These are phyloP conservation scores for Porites rus DNA, from an alignment of 92 coral and sea anemone species.

Conservation along the genomic window DNA sequence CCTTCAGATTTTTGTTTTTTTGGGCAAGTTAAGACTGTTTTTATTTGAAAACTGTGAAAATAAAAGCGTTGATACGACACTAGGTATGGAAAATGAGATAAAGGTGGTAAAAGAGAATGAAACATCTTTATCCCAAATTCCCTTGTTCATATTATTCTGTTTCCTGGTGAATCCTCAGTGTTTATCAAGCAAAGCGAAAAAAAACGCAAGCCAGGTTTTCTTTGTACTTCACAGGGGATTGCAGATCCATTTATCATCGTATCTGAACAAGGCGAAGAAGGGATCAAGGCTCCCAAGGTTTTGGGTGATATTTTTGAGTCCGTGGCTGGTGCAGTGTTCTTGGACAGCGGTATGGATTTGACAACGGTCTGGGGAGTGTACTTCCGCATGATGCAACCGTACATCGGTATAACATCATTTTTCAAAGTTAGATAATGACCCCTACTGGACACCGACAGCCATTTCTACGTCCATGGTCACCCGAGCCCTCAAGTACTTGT, in stretches of 20 bases:
- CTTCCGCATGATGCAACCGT: constrained; percentile 93
- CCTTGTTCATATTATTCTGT: no score
- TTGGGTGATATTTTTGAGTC: constrained; percentile 98
- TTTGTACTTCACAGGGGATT: constrained; percentile 57
- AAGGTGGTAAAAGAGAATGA: no score
- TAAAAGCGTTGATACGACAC: no score
- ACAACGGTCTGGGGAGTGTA: constrained; percentile 83
- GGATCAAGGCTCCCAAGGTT: constrained; percentile 95
- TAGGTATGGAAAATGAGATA: no score
- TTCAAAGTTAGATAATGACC: not conserved
- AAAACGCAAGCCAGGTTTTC: not conserved
- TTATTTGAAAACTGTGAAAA: no score
- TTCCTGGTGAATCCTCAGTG: no score
- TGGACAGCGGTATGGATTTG: constrained; percentile 99
- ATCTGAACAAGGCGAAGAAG: constrained; percentile 74
- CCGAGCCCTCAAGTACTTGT: no score
- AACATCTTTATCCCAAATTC: no score
- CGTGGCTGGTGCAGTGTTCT: constrained; percentile 95
- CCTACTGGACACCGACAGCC: not conserved
- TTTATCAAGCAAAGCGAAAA: not conserved
- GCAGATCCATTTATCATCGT: constrained; percentile 87
- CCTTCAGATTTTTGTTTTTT: no score
- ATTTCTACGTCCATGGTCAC: not conserved
- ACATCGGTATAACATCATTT: constrained; percentile 65
- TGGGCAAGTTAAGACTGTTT: no score